Evolutionary conservation across 2,113 vertebrate genomes (phyloP).

Genomic region (Pygoscelis antarcticus): DNA sequence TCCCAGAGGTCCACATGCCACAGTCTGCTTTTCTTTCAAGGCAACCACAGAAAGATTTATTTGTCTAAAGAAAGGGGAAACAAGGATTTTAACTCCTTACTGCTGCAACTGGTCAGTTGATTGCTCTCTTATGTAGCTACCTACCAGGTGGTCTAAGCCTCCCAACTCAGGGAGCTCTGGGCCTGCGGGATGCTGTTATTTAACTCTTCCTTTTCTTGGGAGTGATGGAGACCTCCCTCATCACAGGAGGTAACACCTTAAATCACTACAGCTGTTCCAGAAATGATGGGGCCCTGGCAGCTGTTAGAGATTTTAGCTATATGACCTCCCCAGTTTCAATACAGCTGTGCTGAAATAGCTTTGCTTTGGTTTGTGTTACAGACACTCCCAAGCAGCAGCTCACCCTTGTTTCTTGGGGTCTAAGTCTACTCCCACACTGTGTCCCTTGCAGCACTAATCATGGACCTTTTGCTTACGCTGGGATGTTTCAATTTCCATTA

Average conservation of each 20-base stretch:
- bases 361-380: not conserved
- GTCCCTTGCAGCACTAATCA: not conserved
- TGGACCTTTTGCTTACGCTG: not conserved
- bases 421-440: not conserved
- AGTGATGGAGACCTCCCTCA: not conserved
- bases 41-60: slow-evolving; percentile 51
- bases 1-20: slow-evolving; percentile 45
- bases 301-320: not conserved
- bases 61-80: slow-evolving; percentile 44
- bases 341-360: not conserved
- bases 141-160: not conserved
- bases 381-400: not conserved
- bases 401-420: not conserved
- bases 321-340: not conserved
- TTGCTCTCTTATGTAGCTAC: not conserved
- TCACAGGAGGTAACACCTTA: not conserved
- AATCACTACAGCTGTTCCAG: not conserved
- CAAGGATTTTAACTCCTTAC: slow-evolving; percentile 36
- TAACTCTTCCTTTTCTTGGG: not conserved
- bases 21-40: slow-evolving; percentile 30
- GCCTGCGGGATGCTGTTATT: not conserved
- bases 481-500: not conserved
- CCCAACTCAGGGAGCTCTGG: not conserved
- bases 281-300: not conserved
- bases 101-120: not conserved